A percentile compares a stretch with the other conserved stretches of the same genome.
These are phyloP conservation scores for Tetrapedia diversipes DNA, from an alignment of 2,888 invertebrate species.

Conservation along the genomic window DNA sequence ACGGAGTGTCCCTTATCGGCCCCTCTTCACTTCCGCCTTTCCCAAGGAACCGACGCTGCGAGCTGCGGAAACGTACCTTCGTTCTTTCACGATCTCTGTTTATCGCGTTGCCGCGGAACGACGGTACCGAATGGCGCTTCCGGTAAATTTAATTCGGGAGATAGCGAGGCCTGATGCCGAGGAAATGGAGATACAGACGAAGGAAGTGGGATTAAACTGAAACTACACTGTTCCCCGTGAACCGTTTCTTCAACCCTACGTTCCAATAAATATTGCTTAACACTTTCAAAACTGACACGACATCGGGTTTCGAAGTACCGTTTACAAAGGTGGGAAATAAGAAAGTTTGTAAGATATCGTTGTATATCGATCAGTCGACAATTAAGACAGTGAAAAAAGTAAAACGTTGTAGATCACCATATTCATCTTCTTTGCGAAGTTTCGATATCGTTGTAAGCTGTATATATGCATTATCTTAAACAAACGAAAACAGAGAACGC, in stretches of 20 bases:
- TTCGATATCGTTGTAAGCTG: too few species aligned
- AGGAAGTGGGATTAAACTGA: background rate
- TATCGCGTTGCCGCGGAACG: slow-evolving; percentile 41
- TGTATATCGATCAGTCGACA: too few species aligned
- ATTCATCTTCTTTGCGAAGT: too few species aligned
- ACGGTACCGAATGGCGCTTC: slow-evolving; percentile 27
- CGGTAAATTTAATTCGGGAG: slow-evolving; percentile 48
- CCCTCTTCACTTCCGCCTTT: slow-evolving; percentile 14
- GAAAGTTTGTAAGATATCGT: too few species aligned
- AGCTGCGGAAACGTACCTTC: slow-evolving; percentile 4
- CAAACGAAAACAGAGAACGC: too few species aligned
- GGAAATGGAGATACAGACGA: background rate
- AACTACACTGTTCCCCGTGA: background rate
- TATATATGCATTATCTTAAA: too few species aligned
- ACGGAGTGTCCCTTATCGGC: slow-evolving; percentile 54
- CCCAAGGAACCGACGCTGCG: background rate
- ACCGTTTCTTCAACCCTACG: background rate
- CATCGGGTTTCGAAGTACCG: too few species aligned
- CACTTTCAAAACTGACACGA: too few species aligned
- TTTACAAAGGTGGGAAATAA: too few species aligned
- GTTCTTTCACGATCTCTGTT: slow-evolving; percentile 32
- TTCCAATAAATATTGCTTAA: too few species aligned
- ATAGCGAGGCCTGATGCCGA: slow-evolving; percentile 17
- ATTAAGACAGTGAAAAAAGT: too few species aligned
- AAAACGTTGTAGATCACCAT: too few species aligned